Conservation (phyloP, 2,797 vertebrate species). For the Cichlasoma orientale region DNA sequence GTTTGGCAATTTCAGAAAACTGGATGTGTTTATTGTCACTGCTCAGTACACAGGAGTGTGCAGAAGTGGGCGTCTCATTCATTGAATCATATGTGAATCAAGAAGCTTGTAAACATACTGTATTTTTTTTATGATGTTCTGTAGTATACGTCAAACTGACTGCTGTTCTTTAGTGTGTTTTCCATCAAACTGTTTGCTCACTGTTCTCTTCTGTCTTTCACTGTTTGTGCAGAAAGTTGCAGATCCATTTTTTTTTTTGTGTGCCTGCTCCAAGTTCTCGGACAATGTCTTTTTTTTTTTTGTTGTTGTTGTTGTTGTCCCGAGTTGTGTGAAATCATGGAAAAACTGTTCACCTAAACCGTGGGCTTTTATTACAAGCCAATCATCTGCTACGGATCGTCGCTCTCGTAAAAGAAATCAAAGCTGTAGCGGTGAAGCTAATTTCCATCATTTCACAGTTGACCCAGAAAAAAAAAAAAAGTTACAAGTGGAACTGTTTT, state of each 20-base stretch:
- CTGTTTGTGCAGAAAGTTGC: slow-evolving; percentile 19
- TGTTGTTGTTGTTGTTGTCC: background rate
- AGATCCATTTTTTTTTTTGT: background rate
- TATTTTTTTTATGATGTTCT: slow-evolving; percentile 29
- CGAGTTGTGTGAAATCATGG: slow-evolving; percentile 31
- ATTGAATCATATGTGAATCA: slow-evolving; percentile 9
- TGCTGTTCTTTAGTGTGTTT: background rate
- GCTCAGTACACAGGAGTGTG: background rate
- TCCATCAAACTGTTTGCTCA: background rate
- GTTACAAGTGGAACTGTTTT: slow-evolving; percentile 27
- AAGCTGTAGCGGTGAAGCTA: slow-evolving; percentile 45
- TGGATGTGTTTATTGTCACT: slow-evolving; percentile 9
- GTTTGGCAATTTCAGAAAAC: background rate
- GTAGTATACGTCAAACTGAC: background rate
- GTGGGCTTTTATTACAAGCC: slow-evolving; percentile 46
- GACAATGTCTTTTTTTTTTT: background rate
- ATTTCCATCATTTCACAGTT: slow-evolving; percentile 28
- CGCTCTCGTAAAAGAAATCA: slow-evolving; percentile 56
- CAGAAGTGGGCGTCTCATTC: background rate
- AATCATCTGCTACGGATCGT: slow-evolving; percentile 37
- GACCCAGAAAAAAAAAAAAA: slow-evolving; percentile 2
- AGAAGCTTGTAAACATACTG: background rate
- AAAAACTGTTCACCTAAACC: slow-evolving; percentile 41
- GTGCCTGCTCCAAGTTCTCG: slow-evolving; percentile 6
- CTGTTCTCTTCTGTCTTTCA: slow-evolving; percentile 15